Evolutionary conservation across 2,888 invertebrate species (phyloP).

Genomic region (Blomia tropicalis): DNA sequence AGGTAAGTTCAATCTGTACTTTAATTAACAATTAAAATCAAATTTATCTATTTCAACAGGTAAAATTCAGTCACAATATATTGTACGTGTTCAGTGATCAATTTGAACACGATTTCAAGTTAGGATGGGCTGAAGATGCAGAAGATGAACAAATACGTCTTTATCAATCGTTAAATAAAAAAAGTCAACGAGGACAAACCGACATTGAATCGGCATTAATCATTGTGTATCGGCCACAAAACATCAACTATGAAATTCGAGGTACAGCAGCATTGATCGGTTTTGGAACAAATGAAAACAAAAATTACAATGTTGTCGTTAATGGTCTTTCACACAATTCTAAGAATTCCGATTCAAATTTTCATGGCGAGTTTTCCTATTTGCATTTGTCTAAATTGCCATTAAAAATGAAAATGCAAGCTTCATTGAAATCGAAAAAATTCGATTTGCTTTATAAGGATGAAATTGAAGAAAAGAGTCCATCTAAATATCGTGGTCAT

Average conservation of each 20-base stretch:
- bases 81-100: not conserved
- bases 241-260: constrained; percentile 16
- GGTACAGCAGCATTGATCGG: constrained; percentile 1
- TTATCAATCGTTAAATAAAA: not conserved
- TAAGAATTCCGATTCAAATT: not conserved
- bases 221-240: constrained; percentile 1
- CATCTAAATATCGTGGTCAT: constrained; percentile 20
- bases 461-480: constrained; percentile 22
- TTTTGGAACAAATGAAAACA: not conserved
- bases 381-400: constrained; percentile 23
- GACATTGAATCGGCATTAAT: not conserved
- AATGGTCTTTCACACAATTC: not conserved
- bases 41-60: not conserved
- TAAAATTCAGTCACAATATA: not conserved
- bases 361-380: constrained; percentile 25
- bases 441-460: constrained; percentile 22
- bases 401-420: constrained; percentile 21
- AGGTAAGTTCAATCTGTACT: not conserved
- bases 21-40: not conserved
- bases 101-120: constrained; percentile 3
- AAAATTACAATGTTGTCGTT: not conserved
- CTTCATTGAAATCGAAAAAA: constrained; percentile 19
- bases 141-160: not conserved
- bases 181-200: not conserved
- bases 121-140: not conserved